phyloP scores from a whole-genome alignment of 2,888 invertebrate species.

The Oligia latruncula region DNA sequence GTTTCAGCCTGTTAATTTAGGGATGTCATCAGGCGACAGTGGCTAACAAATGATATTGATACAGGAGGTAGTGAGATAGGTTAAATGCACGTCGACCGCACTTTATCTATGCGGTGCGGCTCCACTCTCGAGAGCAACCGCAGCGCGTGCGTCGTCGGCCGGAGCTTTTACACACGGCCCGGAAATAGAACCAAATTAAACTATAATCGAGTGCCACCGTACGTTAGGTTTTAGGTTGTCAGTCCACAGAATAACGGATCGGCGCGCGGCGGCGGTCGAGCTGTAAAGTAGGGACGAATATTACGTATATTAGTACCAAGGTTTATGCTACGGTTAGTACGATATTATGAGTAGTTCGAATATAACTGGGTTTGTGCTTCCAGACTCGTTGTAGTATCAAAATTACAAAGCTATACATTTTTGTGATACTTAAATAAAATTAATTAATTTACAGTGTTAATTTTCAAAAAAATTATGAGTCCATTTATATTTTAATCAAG shows the following conservation, averaged over 20 bases:
- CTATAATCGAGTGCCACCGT: conserved; percentile 62
- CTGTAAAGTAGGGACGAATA: conserved; percentile 11
- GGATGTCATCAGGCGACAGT: conserved; percentile 1
- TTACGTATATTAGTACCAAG: background rate
- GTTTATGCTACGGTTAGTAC: background rate
- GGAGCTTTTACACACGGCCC: conserved; percentile 65
- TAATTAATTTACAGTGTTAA: too few relatives aligned
- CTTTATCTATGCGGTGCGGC: conserved; percentile 72
- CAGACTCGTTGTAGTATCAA: background rate
- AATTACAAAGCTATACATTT: background rate
- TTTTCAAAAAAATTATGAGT: background rate
- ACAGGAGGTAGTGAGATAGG: conserved; percentile 42
- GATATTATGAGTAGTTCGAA: background rate
- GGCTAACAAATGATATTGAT: conserved; percentile 37
- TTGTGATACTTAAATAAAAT: too few relatives aligned
- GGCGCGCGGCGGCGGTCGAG: conserved; percentile 1
- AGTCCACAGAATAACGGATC: conserved; percentile 30
- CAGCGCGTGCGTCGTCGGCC: conserved; percentile 72
- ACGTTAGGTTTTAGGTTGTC: conserved; percentile 27
- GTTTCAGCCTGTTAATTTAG: background rate
- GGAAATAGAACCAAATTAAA: conserved; percentile 70
- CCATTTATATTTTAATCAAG: background rate
- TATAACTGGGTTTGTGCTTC: background rate
- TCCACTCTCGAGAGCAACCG: conserved; percentile 70
- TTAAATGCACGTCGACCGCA: conserved; percentile 69